phyloP scores from a whole-genome alignment of 2,888 invertebrate genomes.

The Leptinotarsa rubiginosa region DNA sequence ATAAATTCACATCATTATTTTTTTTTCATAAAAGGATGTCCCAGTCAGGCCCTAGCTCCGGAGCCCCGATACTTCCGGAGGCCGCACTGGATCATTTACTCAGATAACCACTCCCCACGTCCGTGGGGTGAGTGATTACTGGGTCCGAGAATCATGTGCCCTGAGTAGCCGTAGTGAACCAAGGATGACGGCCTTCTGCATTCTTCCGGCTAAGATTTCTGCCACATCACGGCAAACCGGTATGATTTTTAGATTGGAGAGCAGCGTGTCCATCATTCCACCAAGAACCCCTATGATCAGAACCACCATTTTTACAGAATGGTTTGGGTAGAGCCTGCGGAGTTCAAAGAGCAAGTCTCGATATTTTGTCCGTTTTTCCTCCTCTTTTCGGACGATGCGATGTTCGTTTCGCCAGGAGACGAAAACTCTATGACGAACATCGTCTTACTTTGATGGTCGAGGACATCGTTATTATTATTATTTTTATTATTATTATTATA shows the following conservation, averaged over 20 bases:
- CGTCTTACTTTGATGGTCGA: no score
- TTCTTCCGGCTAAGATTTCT: no score
- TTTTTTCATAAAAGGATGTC: not conserved
- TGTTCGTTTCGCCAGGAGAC: conserved; percentile 1
- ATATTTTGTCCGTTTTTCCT: conserved; percentile 9
- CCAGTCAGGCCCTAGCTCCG: not conserved
- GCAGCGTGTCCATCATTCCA: not conserved
- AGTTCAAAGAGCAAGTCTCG: not conserved
- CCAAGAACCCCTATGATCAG: not conserved
- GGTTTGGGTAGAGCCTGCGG: not conserved
- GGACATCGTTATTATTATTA: no score
- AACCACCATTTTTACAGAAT: conserved; percentile 6
- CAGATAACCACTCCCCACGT: not conserved
- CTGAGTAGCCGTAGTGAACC: not conserved
- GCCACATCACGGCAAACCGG: no score
- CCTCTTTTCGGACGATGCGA: conserved; percentile 3
- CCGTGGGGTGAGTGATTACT: not conserved
- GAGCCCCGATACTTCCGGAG: not conserved
- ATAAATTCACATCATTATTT: not conserved
- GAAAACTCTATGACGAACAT: not conserved
- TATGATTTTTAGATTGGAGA: not conserved
- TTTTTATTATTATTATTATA: no score
- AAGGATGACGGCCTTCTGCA: no score
- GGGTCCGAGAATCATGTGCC: no score
- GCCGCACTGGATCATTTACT: not conserved